Evolutionary conservation across 2,888 invertebrate species (phyloP).

Genomic region (Hydrotaea cyrtoneurina): DNA sequence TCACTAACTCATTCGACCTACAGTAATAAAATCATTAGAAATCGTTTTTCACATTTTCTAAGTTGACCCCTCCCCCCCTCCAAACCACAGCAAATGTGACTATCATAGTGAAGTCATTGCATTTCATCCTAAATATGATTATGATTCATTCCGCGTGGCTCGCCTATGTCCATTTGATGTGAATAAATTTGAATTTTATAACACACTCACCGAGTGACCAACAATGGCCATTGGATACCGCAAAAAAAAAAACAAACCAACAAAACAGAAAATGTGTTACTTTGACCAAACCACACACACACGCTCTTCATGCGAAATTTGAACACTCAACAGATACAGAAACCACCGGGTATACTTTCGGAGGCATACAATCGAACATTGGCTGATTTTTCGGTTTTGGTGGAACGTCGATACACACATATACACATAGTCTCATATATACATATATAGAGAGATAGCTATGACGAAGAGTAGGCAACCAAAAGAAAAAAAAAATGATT

Average conservation of each 20-base stretch:
- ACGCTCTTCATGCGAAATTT: neutral
- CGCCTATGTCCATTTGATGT: no score
- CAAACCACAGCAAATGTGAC: neutral
- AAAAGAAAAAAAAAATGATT: no score
- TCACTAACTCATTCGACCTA: no score
- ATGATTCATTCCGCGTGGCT: slow-evolving; percentile 11
- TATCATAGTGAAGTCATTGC: slow-evolving; percentile 10
- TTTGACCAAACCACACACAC: slow-evolving; percentile 12
- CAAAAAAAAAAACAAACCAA: slow-evolving; percentile 6
- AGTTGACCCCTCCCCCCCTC: no score
- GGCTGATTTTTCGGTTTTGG: neutral
- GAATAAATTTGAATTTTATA: slow-evolving; percentile 30
- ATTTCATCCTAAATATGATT: slow-evolving; percentile 26
- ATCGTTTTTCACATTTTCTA: no score
- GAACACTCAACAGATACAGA: slow-evolving; percentile 2
- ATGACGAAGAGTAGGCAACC: neutral
- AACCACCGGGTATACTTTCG: neutral
- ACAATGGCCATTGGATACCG: neutral
- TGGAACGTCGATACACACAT: no score
- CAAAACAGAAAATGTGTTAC: neutral
- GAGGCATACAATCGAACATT: neutral
- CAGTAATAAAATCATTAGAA: no score
- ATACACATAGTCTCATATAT: no score
- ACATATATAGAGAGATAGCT: no score
- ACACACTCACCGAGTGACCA: slow-evolving; percentile 28